A percentile compares a stretch with the other conserved stretches of the same genome.
phyloP scores from a whole-genome alignment of 1,140 invertebrate genomes.

The Lethocerus indicus region DNA sequence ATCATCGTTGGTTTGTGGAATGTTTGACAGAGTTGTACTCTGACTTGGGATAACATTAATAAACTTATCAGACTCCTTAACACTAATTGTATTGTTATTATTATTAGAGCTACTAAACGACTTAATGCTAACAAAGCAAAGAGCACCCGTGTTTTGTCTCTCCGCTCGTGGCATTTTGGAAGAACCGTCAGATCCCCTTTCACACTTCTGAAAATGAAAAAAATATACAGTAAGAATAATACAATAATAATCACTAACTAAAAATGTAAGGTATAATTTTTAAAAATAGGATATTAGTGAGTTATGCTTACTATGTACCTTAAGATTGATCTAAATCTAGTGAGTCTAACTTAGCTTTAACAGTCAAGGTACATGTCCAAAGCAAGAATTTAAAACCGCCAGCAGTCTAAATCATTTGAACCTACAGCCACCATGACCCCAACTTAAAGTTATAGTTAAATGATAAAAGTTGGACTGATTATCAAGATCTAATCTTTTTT shows the following conservation, averaged over 20 bases:
- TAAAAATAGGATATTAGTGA: background rate
- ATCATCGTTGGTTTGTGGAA: constrained; percentile 40
- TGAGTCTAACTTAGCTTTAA: no score
- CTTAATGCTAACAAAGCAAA: constrained; percentile 15
- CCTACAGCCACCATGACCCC: no score
- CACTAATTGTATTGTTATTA: constrained; percentile 21
- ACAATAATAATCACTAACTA: background rate
- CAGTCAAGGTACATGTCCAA: no score
- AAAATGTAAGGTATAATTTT: background rate
- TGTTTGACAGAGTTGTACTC: constrained; percentile 34
- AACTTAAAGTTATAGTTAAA: no score
- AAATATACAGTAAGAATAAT: background rate
- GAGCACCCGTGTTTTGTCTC: constrained; percentile 12
- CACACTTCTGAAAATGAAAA: constrained; percentile 11
- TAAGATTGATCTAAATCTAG: no score
- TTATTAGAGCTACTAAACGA: constrained; percentile 17
- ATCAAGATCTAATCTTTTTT: no score
- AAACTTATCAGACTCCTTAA: constrained; percentile 19
- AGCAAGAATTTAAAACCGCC: no score
- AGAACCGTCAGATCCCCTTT: constrained; percentile 11
- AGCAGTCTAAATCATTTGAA: no score
- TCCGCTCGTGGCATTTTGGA: constrained; percentile 11
- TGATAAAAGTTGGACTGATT: no score
- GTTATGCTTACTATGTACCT: no score
- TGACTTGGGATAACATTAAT: constrained; percentile 27